A percentile compares a stretch with the other conserved stretches of the same genome.
These are phyloP conservation scores for Exephanes ischioxanthus DNA, from an alignment of 2,888 invertebrate genomes.

Conservation along the genomic window DNA sequence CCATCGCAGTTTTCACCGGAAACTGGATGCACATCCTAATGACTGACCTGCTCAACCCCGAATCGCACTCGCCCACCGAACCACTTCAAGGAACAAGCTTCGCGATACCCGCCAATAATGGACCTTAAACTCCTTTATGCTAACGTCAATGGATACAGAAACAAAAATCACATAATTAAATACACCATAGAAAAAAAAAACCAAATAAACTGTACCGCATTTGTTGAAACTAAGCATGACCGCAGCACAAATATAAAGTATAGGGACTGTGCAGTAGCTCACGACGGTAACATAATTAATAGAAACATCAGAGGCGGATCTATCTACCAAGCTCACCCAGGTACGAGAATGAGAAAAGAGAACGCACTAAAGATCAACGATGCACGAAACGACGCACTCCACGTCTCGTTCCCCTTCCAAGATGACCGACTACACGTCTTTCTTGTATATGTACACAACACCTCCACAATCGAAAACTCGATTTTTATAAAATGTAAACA, in stretches of 20 bases:
- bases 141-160: conserved; percentile 18
- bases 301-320: conserved; percentile 37
- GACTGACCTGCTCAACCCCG: neutral
- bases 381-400: conserved; percentile 16
- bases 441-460: conserved; percentile 9
- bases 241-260: neutral
- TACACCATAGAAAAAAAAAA: conserved; percentile 25
- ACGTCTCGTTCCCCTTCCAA: conserved; percentile 23
- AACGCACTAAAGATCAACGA: conserved; percentile 23
- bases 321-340: conserved; percentile 22
- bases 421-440: conserved; percentile 31
- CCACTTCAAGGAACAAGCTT: neutral
- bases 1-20: neutral
- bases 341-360: conserved; percentile 18
- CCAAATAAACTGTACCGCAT: conserved; percentile 32
- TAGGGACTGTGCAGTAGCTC: conserved; percentile 25
- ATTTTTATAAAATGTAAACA: conserved; percentile 9
- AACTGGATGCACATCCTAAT: neutral
- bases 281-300: conserved; percentile 23
- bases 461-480: conserved; percentile 17
- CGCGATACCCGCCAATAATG: neutral
- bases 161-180: conserved; percentile 26
- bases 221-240: conserved; percentile 25
- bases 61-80: neutral
- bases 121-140: conserved; percentile 3